Percentiles rank a stretch among this genome's conserved stretches.
These are phyloP conservation scores for Channallabes apus DNA, from an alignment of 2,797 vertebrate genomes.

Conservation along the genomic window DNA sequence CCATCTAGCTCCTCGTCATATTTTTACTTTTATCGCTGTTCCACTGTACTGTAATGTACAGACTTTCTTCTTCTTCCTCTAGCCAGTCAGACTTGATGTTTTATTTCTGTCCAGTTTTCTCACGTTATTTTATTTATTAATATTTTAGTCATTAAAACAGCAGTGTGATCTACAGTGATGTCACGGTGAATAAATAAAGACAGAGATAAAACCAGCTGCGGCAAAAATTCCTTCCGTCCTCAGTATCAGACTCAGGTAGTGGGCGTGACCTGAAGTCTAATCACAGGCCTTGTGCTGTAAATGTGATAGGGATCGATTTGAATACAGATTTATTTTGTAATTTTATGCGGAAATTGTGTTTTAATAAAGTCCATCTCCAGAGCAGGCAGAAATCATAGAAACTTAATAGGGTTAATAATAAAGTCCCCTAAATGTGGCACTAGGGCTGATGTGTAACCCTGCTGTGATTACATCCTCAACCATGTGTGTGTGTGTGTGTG, in stretches of 20 bases:
- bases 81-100: background rate
- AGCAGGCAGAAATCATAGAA: background rate
- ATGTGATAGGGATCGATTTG: background rate
- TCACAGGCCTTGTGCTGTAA: background rate
- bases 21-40: background rate
- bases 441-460: background rate
- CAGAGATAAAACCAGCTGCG: background rate
- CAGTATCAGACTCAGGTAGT: background rate
- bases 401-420: constrained; percentile 16
- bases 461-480: background rate
- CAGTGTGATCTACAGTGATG: background rate
- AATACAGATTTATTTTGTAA: constrained; percentile 6
- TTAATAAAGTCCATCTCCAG: background rate
- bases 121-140: background rate
- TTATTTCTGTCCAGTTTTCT: background rate
- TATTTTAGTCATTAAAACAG: background rate
- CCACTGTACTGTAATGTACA: background rate
- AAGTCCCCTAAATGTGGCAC: constrained; percentile 12
- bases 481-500: background rate
- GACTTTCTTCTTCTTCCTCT: background rate
- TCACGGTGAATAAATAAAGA: background rate
- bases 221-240: background rate
- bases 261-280: background rate
- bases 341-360: background rate
- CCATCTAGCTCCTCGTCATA: background rate